A percentile compares a stretch with the other conserved stretches of the same genome.
phyloP scores from a whole-genome alignment of 2,113 vertebrate species.

The Casuarius casuarius region DNA sequence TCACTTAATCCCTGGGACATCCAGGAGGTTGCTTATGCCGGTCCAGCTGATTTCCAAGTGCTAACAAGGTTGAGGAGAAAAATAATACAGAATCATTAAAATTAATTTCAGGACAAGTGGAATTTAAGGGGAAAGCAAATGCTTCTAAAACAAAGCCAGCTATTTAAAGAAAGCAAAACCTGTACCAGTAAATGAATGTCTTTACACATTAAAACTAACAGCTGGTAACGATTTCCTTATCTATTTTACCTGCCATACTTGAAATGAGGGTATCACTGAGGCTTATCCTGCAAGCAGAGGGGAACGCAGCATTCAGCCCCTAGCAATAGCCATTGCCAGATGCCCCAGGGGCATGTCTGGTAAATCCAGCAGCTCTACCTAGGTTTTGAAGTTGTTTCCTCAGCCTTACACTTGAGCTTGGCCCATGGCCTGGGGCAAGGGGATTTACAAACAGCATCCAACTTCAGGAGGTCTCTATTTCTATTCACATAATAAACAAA shows the following conservation, averaged over 20 bases:
- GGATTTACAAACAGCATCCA: neutral
- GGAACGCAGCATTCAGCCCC: neutral
- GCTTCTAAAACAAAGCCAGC: neutral
- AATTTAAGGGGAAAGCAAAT: neutral
- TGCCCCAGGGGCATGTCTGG: neutral
- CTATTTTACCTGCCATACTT: neutral
- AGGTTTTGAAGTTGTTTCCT: neutral
- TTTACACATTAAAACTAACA: neutral
- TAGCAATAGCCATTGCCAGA: neutral
- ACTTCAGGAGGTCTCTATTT: neutral
- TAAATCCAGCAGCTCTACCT: neutral
- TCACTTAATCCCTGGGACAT: slow-evolving; percentile 91
- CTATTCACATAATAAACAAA: neutral
- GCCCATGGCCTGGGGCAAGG: neutral
- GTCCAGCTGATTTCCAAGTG: slow-evolving; percentile 93
- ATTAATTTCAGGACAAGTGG: neutral
- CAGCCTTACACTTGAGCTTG: neutral
- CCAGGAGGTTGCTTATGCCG: slow-evolving; percentile 91
- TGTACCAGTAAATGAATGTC: neutral
- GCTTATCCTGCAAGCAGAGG: neutral
- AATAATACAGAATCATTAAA: neutral
- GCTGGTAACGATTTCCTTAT: neutral
- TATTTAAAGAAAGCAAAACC: neutral
- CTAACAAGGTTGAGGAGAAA: slow-evolving; percentile 46
- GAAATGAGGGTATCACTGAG: neutral